A percentile compares a stretch with the other conserved stretches of the same genome.
Evolutionary conservation across 2,113 vertebrate genomes (phyloP).

Genomic region (Carassius auratus): DNA sequence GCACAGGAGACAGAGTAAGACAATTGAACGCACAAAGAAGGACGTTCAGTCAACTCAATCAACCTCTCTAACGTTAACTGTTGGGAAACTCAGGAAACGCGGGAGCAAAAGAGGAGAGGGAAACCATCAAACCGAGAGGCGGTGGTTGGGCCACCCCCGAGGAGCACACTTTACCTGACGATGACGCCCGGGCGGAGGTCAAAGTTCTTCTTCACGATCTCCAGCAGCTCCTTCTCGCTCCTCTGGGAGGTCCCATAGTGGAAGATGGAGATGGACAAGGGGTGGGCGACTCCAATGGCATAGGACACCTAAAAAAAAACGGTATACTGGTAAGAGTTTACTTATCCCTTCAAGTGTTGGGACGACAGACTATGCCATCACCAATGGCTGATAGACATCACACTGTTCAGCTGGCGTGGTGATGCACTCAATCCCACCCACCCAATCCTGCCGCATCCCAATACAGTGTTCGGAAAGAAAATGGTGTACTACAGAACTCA

Average conservation of each 20-base stretch:
- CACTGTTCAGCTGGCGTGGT: no score
- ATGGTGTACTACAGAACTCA: no score
- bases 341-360: not conserved
- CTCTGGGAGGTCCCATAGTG: conserved; percentile 93
- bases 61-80: conserved; percentile 4
- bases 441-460: no score
- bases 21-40: not conserved
- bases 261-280: conserved; percentile 95
- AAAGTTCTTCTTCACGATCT: conserved; percentile 93
- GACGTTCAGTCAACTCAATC: conserved; percentile 13
- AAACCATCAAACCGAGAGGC: not conserved
- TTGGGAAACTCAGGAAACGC: not conserved
- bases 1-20: conserved; percentile 69
- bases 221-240: conserved; percentile 89
- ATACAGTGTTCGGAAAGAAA: no score
- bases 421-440: no score
- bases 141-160: not conserved
- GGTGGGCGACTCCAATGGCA: conserved; percentile 92
- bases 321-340: not conserved
- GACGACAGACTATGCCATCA: no score
- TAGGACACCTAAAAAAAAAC: conserved; percentile 82
- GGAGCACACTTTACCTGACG: conserved; percentile 85
- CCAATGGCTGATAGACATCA: no score
- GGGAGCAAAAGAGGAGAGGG: not conserved
- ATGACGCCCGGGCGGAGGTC: conserved; percentile 96